Evolutionary conservation across 1,140 invertebrate genomes (phyloP), one percentile per base, ranked within the genome.

Genomic region (Zaprionus vittiger): DNA sequence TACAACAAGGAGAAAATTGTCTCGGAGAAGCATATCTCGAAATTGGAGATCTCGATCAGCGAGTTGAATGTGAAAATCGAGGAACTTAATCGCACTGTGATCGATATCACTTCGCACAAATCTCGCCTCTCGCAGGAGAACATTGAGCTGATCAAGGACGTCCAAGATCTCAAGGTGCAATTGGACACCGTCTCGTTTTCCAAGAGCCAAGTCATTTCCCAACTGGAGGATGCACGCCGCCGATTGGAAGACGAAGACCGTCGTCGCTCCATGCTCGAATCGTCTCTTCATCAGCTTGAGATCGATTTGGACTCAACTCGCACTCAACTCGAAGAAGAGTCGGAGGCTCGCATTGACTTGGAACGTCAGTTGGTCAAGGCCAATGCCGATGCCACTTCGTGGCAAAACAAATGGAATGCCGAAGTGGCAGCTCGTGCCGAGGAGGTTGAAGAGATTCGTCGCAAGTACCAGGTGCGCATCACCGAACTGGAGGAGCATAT

Each of bases 401-500:
- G 96, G 96, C 96, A 97, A 93, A 96, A 95, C 91, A 99, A 99
- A 93, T 99, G 97, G 93, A 98, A 98, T 93, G 95, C 97, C 74
- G 98, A 99, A 93, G 96, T 96, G 77, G 94, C 95, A 78, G 97
- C 97, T 80, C 97, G 98, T 79, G 96, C 96, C 69, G 98, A 99
- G 93, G 98, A 99, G 94, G 96, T 98, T 73, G 98, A 99, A 92
- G 97, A 98, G 94, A 94, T 98, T 83, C 96, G 97, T 80, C 96
- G 97, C 92, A 98, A 98, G 93, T 98, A 98, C 94, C 95, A 96
- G 77, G 95, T 95, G 79, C 97, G 98, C 91, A 98, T 99, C 86
- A 96, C 97, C 86, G 98, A 99, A 93, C 97, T 98, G 91, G 98
- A 99, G 93, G 98, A 99, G 94, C 98, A 99, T 92, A 98, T 99